Evolutionary conservation across 2,888 invertebrate genomes (phyloP).

Genomic region (Eilema sororculum): DNA sequence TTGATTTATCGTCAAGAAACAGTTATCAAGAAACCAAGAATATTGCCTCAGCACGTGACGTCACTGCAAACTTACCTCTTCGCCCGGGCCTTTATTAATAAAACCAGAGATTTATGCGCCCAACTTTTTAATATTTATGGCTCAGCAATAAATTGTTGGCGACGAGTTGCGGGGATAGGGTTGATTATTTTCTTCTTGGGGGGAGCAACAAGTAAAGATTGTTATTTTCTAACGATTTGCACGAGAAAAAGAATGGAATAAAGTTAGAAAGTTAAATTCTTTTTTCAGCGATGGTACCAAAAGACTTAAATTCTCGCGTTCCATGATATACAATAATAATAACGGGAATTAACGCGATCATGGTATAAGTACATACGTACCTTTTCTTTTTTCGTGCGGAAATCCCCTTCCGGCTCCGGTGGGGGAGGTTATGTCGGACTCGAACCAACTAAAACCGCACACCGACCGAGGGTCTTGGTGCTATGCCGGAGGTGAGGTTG

Average conservation of each 20-base stretch:
- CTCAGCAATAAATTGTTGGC: constrained; percentile 81
- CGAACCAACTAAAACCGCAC: no score
- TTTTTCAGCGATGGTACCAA: no score
- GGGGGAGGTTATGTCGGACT: no score
- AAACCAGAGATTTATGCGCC: constrained; percentile 79
- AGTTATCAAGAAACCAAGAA: constrained; percentile 43
- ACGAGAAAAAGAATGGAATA: not conserved
- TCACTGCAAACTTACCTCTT: constrained; percentile 60
- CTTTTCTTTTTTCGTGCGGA: no score
- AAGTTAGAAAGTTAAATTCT: no score
- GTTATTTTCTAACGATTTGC: constrained; percentile 45
- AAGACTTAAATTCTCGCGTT: no score
- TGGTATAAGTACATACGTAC: no score
- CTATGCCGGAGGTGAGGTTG: no score
- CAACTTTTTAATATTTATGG: constrained; percentile 87
- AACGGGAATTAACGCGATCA: no score
- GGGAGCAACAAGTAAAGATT: constrained; percentile 77
- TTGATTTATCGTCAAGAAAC: constrained; percentile 42
- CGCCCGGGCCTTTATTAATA: constrained; percentile 76
- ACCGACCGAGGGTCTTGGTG: no score
- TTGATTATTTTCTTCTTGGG: constrained; percentile 78
- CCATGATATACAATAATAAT: no score
- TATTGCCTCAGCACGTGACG: constrained; percentile 69
- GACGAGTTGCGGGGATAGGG: constrained; percentile 79
- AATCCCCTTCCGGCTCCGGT: no score